These are phyloP conservation scores for Thecophora atra DNA, from an alignment of 2,888 invertebrate genomes.

Conservation along the genomic window DNA sequence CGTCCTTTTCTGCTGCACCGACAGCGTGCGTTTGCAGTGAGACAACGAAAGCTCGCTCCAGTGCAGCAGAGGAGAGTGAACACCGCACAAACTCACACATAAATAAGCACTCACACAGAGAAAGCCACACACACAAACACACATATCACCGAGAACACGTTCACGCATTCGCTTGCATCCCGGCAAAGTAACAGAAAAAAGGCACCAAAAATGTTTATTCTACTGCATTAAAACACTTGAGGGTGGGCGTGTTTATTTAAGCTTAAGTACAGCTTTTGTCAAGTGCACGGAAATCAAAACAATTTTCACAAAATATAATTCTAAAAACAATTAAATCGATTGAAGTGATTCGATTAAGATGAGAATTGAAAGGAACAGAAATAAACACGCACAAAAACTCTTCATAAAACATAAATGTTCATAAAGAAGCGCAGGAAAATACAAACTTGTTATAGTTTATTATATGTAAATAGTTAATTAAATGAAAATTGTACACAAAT, in stretches of 20 bases:
- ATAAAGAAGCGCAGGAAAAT: too few relatives aligned
- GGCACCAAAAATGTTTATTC: background rate
- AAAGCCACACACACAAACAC: background rate
- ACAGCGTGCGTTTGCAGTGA: constrained; percentile 15
- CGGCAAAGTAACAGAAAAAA: constrained; percentile 17
- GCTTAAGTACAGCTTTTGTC: constrained; percentile 5
- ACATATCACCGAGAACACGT: background rate
- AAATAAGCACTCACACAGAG: constrained; percentile 8
- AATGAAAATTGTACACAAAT: too few relatives aligned
- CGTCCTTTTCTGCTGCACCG: background rate
- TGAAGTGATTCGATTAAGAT: background rate
- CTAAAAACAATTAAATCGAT: background rate
- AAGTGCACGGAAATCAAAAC: background rate
- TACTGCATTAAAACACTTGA: background rate
- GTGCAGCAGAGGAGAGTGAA: constrained; percentile 6
- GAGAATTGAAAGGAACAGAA: too few relatives aligned
- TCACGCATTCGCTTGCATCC: constrained; percentile 11
- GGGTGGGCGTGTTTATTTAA: constrained; percentile 27
- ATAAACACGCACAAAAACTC: too few relatives aligned
- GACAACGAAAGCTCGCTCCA: constrained; percentile 31
- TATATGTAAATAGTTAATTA: too few relatives aligned
- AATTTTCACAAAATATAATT: background rate
- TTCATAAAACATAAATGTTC: too few relatives aligned
- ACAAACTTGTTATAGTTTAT: too few relatives aligned
- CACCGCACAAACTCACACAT: constrained; percentile 14